phyloP scores from a whole-genome alignment of 2,888 invertebrate genomes.

The Sacculina carcini region DNA sequence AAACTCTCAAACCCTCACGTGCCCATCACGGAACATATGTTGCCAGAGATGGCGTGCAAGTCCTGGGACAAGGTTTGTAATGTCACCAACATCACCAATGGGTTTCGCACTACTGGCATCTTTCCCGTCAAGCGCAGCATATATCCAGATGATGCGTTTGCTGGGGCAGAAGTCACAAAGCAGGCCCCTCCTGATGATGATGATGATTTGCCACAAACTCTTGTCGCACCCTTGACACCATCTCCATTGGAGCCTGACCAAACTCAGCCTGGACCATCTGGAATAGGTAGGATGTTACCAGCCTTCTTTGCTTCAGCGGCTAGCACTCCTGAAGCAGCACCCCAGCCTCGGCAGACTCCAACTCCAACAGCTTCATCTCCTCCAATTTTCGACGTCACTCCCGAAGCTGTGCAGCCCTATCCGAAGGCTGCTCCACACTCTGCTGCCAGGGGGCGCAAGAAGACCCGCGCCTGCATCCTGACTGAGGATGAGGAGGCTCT shows the following conservation, averaged over 20 bases:
- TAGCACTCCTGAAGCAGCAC: neutral
- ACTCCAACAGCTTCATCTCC: neutral
- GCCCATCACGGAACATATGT: conserved; percentile 3
- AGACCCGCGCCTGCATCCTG: conserved; percentile 1
- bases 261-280: neutral
- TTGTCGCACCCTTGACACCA: neutral
- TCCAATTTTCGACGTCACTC: neutral
- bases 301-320: neutral
- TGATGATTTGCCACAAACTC: neutral
- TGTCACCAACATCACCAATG: conserved; percentile 1
- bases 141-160: neutral
- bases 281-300: neutral
- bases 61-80: conserved; percentile 4
- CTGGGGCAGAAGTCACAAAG: neutral
- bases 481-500: conserved; percentile 5
- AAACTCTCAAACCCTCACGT: conserved; percentile 1
- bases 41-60: conserved; percentile 4
- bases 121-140: neutral
- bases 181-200: neutral
- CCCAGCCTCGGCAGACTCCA: neutral
- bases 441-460: neutral
- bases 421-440: neutral
- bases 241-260: neutral
- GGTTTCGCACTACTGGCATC: conserved; percentile 1
- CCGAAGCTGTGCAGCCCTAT: neutral